phyloP scores from a whole-genome alignment of 1,140 invertebrate genomes.

The Drosophila oshimai region DNA sequence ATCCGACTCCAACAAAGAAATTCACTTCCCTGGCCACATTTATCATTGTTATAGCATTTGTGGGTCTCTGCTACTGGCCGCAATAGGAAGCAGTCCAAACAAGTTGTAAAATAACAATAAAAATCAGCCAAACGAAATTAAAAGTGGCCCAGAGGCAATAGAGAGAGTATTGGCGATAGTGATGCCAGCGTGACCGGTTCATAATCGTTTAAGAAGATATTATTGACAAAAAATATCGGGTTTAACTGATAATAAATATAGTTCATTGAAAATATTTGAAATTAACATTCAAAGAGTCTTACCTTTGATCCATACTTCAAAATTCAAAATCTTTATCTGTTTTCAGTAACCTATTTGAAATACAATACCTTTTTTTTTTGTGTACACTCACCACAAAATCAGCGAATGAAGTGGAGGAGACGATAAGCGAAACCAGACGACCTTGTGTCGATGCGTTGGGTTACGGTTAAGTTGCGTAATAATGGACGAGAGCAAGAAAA shows the following conservation, averaged over 20 bases:
- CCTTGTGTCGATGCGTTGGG: conserved; percentile 64
- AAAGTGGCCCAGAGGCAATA: conserved; percentile 55
- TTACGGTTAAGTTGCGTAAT: conserved; percentile 69
- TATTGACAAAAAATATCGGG: background rate
- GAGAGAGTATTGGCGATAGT: conserved; percentile 37
- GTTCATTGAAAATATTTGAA: no score
- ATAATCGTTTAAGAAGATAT: background rate
- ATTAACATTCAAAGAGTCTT: no score
- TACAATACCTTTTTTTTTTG: background rate
- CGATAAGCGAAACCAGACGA: conserved; percentile 53
- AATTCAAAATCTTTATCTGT: background rate
- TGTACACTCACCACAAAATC: background rate
- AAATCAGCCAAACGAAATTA: conserved; percentile 74
- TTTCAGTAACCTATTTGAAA: background rate
- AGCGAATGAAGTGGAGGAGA: background rate
- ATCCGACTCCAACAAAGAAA: conserved; percentile 17
- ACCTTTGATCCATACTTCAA: no score
- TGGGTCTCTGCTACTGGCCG: conserved; percentile 13
- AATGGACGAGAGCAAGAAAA: conserved; percentile 42
- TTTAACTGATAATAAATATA: no score
- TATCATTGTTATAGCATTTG: conserved; percentile 44
- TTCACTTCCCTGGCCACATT: conserved; percentile 38
- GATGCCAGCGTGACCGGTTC: conserved; percentile 27
- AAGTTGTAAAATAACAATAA: conserved; percentile 77
- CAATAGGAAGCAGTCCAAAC: conserved; percentile 52